Evolutionary conservation across 2,797 vertebrate genomes (phyloP), one percentile per base, ranked within the genome.

Genomic region (Pagetopsis macropterus): DNA sequence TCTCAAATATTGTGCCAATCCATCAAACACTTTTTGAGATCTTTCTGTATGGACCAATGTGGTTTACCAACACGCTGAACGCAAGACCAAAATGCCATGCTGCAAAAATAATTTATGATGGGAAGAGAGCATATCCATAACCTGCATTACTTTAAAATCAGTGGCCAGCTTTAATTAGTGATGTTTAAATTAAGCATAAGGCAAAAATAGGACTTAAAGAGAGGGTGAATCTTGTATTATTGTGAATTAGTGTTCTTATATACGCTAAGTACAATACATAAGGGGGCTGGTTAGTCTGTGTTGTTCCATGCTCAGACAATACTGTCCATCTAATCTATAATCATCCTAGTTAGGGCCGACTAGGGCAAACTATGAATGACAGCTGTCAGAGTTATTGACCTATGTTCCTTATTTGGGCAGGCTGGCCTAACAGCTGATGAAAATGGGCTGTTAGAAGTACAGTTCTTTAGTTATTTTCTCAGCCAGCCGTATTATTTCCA

Each of bases 301-400:
- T 45, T 72, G 48, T 40, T 55, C 10, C 1, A n/a, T 33, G 51
- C 41, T 64, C 50, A 72, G 61, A 82, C 70, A 81, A 82, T 78
- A 41, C 44, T 21, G 58, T 27, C 23, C 23, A 27, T 27, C 23
- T 27, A 27, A 63, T 58, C 77, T 82, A 78, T 82, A 83, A 78
- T 72, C 85, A 88, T 52, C 56, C 37, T 41, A 41, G 50, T 72
- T 81, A 73, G 46, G 66, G 27, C 33, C 58, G n/a, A 63, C 21
- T 21, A 21, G 21, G 21, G 21, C 21, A 21, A 2, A 59, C 16
- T n/a, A 52, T 82, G 76, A 83, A 63, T 83, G 75, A 85, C 78
- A 85, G 71, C 81, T 82, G 83, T 83, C 76, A 83, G 19, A 72
- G 49, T 55, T 70, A 66, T 52, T 73, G 60, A 80, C 72, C 75